phyloP scores from a whole-genome alignment of 1,140 invertebrate species.

The Micrasema longulum region DNA sequence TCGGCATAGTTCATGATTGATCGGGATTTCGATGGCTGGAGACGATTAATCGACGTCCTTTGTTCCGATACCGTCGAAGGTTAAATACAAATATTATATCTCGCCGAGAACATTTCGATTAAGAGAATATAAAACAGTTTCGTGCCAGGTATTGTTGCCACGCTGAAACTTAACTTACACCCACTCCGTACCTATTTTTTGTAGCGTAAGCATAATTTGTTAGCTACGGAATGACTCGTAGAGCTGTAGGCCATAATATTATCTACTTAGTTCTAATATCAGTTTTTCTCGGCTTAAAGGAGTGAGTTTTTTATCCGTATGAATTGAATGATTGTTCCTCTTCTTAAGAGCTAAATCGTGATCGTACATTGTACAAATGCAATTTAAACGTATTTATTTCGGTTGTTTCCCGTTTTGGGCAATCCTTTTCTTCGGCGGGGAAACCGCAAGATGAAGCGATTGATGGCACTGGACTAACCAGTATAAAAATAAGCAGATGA shows the following conservation, averaged over 20 bases:
- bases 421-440: too few relatives aligned
- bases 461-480: too few relatives aligned
- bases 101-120: not conserved
- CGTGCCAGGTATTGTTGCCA: not conserved
- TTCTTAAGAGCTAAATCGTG: conserved; percentile 12
- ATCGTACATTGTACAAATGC: not conserved
- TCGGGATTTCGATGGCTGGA: conserved; percentile 7
- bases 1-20: not conserved
- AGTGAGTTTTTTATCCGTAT: not conserved
- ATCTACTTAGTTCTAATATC: conserved; percentile 3
- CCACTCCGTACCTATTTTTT: not conserved
- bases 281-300: conserved; percentile 10
- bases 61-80: not conserved
- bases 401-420: too few relatives aligned
- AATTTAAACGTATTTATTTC: too few relatives aligned
- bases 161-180: not conserved
- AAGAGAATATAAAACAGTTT: conserved; percentile 8
- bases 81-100: not conserved
- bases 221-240: not conserved
- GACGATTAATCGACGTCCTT: conserved; percentile 7
- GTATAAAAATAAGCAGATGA: conserved; percentile 10
- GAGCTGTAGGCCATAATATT: not conserved
- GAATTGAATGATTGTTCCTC: conserved; percentile 16
- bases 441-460: too few relatives aligned
- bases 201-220: conserved; percentile 1